Evolutionary conservation across 2,797 vertebrate genomes (phyloP).

Genomic region (Neoniphon sammara): DNA sequence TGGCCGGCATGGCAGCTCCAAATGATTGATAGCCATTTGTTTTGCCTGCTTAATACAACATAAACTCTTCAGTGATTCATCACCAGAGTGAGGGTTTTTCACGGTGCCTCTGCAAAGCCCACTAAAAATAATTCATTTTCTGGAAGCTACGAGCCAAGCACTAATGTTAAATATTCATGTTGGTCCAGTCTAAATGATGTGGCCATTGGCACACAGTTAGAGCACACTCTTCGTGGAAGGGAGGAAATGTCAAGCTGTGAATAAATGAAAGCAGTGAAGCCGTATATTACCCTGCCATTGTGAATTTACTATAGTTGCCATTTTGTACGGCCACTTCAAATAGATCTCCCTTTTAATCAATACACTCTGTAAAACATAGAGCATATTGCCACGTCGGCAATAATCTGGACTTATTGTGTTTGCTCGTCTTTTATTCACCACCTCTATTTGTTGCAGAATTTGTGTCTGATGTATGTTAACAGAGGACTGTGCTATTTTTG

Average conservation of each 20-base stretch:
- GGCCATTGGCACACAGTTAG: constrained; percentile 82
- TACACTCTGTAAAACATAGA: constrained; percentile 69
- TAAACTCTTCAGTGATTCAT: constrained; percentile 83
- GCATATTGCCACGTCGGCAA: constrained; percentile 70
- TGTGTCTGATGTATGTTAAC: constrained; percentile 65
- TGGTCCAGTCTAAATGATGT: constrained; percentile 81
- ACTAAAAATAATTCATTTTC: constrained; percentile 84
- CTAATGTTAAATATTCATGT: constrained; percentile 85
- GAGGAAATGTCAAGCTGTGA: constrained; percentile 83
- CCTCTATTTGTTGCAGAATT: constrained; percentile 68
- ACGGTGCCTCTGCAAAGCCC: constrained; percentile 78
- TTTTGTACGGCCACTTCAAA: constrained; percentile 78
- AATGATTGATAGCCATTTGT: constrained; percentile 86
- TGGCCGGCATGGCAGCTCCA: constrained; percentile 78
- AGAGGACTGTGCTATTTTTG: constrained; percentile 43
- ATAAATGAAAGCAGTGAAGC: constrained; percentile 81
- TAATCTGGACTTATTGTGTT: constrained; percentile 57
- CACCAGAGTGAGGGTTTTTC: constrained; percentile 77
- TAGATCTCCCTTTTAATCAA: constrained; percentile 79
- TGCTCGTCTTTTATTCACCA: constrained; percentile 64
- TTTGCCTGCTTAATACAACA: constrained; percentile 86
- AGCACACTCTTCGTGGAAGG: constrained; percentile 76
- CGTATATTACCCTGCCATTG: constrained; percentile 79
- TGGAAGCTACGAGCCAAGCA: constrained; percentile 75
- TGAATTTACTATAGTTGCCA: constrained; percentile 81